A percentile compares a stretch with the other conserved stretches of the same genome.
phyloP scores from a whole-genome alignment of 1,140 invertebrate species.

The Conus betulinus region DNA sequence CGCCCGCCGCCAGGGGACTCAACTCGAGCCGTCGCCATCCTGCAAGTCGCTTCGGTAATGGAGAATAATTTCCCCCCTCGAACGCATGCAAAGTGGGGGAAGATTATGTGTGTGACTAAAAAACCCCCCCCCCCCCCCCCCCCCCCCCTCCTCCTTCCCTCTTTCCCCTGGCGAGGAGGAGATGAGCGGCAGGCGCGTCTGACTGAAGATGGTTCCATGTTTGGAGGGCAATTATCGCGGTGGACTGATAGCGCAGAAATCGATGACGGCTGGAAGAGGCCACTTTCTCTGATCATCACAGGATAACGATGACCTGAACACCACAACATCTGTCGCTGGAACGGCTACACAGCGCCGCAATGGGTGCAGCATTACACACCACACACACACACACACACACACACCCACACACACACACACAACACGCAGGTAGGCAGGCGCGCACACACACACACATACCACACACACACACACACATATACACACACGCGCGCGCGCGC shows the following conservation, averaged over 20 bases:
- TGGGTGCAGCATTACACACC: not conserved
- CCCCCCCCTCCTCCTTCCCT: not conserved
- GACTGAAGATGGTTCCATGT: not conserved
- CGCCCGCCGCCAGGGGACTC: conserved; percentile 16
- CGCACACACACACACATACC: too few species aligned
- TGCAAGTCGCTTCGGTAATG: not conserved
- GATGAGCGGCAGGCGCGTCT: not conserved
- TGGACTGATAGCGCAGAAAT: not conserved
- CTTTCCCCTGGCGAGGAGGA: not conserved
- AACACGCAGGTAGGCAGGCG: too few species aligned
- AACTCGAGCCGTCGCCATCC: conserved; percentile 8
- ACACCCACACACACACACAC: too few species aligned
- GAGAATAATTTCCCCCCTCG: conserved; percentile 14
- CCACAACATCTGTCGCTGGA: not conserved
- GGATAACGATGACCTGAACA: not conserved
- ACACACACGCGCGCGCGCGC: not conserved
- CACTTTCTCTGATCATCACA: not conserved
- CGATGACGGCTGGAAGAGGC: not conserved
- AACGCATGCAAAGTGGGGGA: conserved; percentile 25
- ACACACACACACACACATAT: too few species aligned
- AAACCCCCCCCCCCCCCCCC: not conserved
- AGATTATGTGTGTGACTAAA: conserved; percentile 16
- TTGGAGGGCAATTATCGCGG: not conserved
- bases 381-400: not conserved
- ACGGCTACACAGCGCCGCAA: not conserved